Percentiles rank a stretch among this genome's conserved stretches.
Conservation (phyloP, 2,888 invertebrate species). For the Coelogynopora nodosa region DNA sequence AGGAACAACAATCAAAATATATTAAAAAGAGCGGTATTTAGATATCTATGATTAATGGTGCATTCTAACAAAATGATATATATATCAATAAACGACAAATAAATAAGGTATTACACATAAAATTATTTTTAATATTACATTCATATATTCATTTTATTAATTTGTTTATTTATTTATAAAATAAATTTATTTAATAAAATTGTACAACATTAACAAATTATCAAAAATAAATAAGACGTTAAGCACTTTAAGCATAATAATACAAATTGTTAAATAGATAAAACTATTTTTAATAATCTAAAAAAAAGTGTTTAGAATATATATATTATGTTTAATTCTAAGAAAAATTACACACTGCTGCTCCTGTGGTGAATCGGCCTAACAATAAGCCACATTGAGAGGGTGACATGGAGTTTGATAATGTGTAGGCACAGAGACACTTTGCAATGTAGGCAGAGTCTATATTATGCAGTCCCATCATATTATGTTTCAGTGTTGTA, state of each 20-base stretch:
- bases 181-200: neutral
- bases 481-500: too few species aligned
- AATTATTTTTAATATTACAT: neutral
- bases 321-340: neutral
- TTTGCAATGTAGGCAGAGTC: too few species aligned
- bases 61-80: neutral
- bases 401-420: too few species aligned
- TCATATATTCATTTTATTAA: neutral
- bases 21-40: neutral
- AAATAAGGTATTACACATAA: neutral
- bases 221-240: neutral
- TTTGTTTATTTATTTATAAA: neutral
- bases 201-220: neutral
- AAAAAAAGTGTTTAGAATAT: neutral
- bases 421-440: too few species aligned
- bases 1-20: neutral
- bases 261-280: neutral
- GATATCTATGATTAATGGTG: neutral
- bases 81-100: neutral
- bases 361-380: too few species aligned
- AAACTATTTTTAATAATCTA: neutral
- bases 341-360: too few species aligned
- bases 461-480: too few species aligned
- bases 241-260: neutral
- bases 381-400: too few species aligned